Evolutionary conservation across 2,888 invertebrate genomes (phyloP).

Genomic region (Horisme vitalbata): DNA sequence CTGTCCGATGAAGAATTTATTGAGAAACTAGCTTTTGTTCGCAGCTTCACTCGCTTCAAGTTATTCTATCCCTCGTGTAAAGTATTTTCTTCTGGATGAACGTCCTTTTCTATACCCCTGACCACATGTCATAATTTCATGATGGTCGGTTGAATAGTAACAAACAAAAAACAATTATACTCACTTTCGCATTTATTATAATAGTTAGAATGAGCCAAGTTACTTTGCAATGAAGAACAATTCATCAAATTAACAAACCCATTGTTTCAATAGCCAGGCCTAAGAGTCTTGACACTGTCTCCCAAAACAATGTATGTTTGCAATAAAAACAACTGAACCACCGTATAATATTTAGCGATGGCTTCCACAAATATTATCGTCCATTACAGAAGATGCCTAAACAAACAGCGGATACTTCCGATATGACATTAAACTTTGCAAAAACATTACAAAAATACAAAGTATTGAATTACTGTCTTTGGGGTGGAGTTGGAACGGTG

Average conservation of each 20-base stretch:
- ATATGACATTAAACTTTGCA: slow-evolving; percentile 68
- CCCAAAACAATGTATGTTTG: slow-evolving; percentile 46
- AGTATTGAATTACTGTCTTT: slow-evolving; percentile 67
- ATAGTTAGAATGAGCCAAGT: no score
- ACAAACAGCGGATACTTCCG: slow-evolving; percentile 71
- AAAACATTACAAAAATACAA: slow-evolving; percentile 54
- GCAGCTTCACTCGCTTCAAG: no score
- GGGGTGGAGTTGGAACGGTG: slow-evolving; percentile 43
- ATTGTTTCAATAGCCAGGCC: slow-evolving; percentile 12
- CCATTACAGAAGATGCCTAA: slow-evolving; percentile 67
- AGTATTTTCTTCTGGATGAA: no score
- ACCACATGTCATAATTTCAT: no score
- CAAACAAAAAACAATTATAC: no score
- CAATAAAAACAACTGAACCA: slow-evolving; percentile 53
- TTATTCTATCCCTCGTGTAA: no score
- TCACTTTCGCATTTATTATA: no score
- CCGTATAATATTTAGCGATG: slow-evolving; percentile 54
- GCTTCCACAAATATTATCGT: slow-evolving; percentile 67
- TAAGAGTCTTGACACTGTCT: slow-evolving; percentile 29
- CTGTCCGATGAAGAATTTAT: no score
- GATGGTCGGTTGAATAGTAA: no score
- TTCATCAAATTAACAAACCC: slow-evolving; percentile 16
- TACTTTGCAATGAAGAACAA: background rate
- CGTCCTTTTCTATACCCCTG: no score
- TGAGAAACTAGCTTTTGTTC: no score